Evolutionary conservation across 1,140 invertebrate genomes (phyloP).

Genomic region (Calosoma granatense): DNA sequence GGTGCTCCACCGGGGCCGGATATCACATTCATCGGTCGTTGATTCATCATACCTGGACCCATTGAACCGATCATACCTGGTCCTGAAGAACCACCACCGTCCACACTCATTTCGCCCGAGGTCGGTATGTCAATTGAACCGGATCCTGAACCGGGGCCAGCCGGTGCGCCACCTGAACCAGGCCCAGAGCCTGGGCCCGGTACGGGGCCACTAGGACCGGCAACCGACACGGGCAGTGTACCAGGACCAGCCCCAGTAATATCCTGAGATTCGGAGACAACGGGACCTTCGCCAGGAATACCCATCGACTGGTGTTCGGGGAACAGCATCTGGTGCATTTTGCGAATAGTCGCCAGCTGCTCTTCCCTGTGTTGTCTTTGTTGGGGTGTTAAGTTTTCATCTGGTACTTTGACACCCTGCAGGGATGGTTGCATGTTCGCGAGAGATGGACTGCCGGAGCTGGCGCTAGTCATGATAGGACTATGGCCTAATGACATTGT

Average conservation of each 20-base stretch:
- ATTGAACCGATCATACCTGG: background rate
- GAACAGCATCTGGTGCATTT: slow-evolving; percentile 88
- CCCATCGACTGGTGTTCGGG: slow-evolving; percentile 54
- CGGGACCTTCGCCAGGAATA: slow-evolving; percentile 33
- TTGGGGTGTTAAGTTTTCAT: slow-evolving; percentile 93
- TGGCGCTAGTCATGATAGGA: slow-evolving; percentile 35
- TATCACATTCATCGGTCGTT: slow-evolving; percentile 24
- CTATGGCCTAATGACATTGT: slow-evolving; percentile 35
- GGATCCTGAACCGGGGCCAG: background rate
- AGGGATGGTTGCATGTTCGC: slow-evolving; percentile 46
- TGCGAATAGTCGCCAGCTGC: slow-evolving; percentile 79
- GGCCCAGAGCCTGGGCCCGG: background rate
- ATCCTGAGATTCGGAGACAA: slow-evolving; percentile 26
- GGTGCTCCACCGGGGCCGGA: slow-evolving; percentile 37
- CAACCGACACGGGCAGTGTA: background rate
- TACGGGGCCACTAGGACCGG: background rate
- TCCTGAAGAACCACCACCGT: background rate
- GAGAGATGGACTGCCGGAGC: slow-evolving; percentile 40
- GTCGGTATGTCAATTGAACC: background rate
- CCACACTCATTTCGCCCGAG: background rate
- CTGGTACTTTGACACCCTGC: slow-evolving; percentile 81
- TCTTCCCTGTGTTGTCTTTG: slow-evolving; percentile 89
- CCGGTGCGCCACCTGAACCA: background rate
- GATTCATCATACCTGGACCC: slow-evolving; percentile 13
- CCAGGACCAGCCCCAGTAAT: slow-evolving; percentile 13